Percentiles rank a stretch among this genome's conserved stretches.
These are phyloP conservation scores for Pteria penguin DNA, from an alignment of 2,888 invertebrate species.

Conservation along the genomic window DNA sequence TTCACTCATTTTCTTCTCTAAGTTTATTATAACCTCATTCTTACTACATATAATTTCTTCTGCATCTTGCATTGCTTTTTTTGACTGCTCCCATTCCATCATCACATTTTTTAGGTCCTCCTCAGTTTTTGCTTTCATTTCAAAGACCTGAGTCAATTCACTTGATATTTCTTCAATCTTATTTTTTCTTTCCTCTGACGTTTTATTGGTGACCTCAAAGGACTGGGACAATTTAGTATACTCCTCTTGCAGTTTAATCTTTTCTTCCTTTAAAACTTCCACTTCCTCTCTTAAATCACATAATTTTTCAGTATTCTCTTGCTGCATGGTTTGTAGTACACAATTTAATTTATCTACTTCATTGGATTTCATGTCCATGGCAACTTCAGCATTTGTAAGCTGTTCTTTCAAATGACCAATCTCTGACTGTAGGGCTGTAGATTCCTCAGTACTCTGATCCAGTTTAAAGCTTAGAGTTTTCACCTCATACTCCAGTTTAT, in stretches of 20 bases:
- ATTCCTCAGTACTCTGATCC: background rate
- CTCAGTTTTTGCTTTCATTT: background rate
- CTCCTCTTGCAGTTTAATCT: constrained; percentile 1
- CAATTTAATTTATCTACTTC: constrained; percentile 20
- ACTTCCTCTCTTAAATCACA: background rate
- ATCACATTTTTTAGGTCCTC: background rate
- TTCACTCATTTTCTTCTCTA: background rate
- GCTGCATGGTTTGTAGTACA: constrained; percentile 27
- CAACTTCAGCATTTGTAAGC: constrained; percentile 39
- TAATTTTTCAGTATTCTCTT: constrained; percentile 17
- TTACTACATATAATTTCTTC: background rate
- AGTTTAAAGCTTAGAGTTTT: constrained; percentile 1
- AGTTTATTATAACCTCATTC: background rate
- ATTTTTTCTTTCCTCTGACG: background rate
- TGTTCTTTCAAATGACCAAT: constrained; percentile 38
- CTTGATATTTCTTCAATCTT: background rate
- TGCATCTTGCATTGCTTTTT: background rate
- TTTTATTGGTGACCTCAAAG: constrained; percentile 1
- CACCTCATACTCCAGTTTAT: background rate
- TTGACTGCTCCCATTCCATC: background rate
- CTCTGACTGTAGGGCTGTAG: constrained; percentile 10
- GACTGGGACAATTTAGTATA: constrained; percentile 10
- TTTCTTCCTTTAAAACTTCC: constrained; percentile 7
- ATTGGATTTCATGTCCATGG: constrained; percentile 30
- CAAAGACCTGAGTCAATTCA: background rate